A percentile compares a stretch with the other conserved stretches of the same genome.
Evolutionary conservation across 2,113 vertebrate genomes (phyloP).

Genomic region (Recurvirostra avosetta): DNA sequence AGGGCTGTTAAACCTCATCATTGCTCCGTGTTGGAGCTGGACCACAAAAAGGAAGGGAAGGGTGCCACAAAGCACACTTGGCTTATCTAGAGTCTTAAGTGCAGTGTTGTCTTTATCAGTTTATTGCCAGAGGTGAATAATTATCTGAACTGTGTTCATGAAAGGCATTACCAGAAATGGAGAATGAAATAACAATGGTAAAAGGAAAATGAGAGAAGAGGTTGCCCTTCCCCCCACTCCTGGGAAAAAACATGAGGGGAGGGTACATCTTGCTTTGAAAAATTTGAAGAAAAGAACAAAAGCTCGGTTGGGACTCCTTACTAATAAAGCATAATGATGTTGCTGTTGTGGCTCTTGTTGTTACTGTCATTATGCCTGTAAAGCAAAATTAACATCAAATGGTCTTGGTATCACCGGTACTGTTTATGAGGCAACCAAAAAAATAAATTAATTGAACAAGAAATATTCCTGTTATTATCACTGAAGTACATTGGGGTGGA

Average conservation of each 20-base stretch:
- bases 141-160: not conserved
- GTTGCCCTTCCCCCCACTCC: not conserved
- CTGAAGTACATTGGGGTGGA: not conserved
- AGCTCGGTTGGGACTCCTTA: not conserved
- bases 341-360: not conserved
- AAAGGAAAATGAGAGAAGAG: not conserved
- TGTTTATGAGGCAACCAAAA: not conserved
- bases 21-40: not conserved
- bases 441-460: not conserved
- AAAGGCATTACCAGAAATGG: not conserved
- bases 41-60: not conserved
- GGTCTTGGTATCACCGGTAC: not conserved
- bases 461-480: not conserved
- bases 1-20: not conserved
- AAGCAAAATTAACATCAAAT: not conserved
- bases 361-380: not conserved
- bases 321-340: not conserved
- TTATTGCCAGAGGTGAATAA: not conserved
- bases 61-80: not conserved
- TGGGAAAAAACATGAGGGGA: not conserved
- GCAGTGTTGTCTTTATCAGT: not conserved
- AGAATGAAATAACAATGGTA: not conserved
- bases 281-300: not conserved
- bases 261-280: not conserved
- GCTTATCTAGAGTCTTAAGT: not conserved